A percentile compares a stretch with the other conserved stretches of the same genome.
Conservation (phyloP, 2,113 vertebrate species). For the Clinocottus analis region DNA sequence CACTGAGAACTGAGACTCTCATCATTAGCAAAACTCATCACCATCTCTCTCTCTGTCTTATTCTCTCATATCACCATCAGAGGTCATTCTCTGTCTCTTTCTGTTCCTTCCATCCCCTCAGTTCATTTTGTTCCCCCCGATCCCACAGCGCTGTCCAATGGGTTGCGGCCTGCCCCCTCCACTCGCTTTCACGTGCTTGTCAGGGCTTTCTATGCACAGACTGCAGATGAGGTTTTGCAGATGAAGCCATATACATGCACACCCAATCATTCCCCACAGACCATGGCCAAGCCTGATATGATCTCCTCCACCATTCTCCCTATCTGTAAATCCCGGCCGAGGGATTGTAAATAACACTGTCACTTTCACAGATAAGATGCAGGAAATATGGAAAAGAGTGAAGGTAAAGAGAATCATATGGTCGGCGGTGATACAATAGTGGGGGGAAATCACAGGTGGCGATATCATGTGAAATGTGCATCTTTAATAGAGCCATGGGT, state of each 20-base stretch:
- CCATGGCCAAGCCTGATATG: conserved; percentile 59
- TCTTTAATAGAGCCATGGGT: conserved; percentile 58
- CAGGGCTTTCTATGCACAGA: conserved; percentile 41
- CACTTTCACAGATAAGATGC: conserved; percentile 74
- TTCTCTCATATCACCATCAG: conserved; percentile 43
- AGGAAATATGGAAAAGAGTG: conserved; percentile 64
- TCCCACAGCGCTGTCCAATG: conserved; percentile 14
- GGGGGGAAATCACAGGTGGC: conserved; percentile 51
- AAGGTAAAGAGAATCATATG: conserved; percentile 66
- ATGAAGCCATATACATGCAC: conserved; percentile 65
- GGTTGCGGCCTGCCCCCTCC: conserved; percentile 25
- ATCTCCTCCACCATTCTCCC: conserved; percentile 60
- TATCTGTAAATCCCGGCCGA: conserved; percentile 67
- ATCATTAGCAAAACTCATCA: conserved; percentile 71
- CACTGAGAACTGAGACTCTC: conserved; percentile 55
- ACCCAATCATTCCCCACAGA: conserved; percentile 57
- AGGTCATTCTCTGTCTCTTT: conserved; percentile 42
- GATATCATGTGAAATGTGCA: conserved; percentile 64
- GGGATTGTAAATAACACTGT: conserved; percentile 78
- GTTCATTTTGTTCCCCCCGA: conserved; percentile 9
- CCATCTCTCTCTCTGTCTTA: conserved; percentile 51
- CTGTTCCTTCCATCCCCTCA: conserved; percentile 24
- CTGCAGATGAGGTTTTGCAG: conserved; percentile 61
- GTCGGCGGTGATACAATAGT: conserved; percentile 55
- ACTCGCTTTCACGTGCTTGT: conserved; percentile 25